These are phyloP conservation scores for Mormyrus iriodes DNA, from an alignment of 2,113 vertebrate species.

Conservation along the genomic window DNA sequence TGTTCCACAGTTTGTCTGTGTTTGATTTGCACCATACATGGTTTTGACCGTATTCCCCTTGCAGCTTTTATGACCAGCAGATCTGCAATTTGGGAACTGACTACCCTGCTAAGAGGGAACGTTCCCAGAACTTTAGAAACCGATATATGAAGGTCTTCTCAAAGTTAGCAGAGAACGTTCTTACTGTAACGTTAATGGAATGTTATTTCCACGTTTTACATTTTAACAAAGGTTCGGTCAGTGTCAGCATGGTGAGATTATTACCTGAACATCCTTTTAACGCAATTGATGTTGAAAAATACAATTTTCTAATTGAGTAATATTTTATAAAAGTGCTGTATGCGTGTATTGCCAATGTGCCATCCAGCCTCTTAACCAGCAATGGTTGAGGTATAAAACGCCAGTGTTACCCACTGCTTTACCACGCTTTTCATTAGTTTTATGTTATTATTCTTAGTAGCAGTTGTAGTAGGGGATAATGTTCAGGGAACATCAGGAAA, in stretches of 20 bases:
- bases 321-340: no score
- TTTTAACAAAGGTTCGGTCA: neutral
- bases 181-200: neutral
- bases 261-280: neutral
- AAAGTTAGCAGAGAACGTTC: neutral
- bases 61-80: neutral
- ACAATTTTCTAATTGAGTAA: no score
- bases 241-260: neutral
- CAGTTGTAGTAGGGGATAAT: neutral
- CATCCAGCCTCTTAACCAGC: no score
- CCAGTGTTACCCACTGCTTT: no score
- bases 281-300: no score
- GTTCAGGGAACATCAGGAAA: neutral
- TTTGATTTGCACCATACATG: neutral
- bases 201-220: neutral
- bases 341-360: no score
- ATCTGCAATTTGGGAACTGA: neutral
- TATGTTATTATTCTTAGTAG: no score
- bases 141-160: neutral
- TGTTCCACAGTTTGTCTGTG: neutral
- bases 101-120: neutral
- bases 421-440: no score
- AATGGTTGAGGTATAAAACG: no score
- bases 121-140: neutral
- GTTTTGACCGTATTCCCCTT: neutral